These are phyloP conservation scores for Anser brachyrhynchus DNA, from an alignment of 2,113 vertebrate genomes.

Conservation along the genomic window DNA sequence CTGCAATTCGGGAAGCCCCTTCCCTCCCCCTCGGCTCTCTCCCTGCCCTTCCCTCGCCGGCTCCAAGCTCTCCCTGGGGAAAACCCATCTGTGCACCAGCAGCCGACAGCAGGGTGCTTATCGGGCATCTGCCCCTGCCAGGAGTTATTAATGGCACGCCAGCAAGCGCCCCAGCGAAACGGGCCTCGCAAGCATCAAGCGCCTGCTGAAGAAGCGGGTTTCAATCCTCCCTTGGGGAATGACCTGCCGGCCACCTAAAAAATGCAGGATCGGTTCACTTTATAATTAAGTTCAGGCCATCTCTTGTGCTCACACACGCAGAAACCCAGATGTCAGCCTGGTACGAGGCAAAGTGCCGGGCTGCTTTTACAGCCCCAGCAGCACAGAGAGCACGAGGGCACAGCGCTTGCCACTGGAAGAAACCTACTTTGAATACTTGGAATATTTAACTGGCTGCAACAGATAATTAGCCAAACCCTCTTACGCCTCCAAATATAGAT, in stretches of 20 bases:
- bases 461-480: slow-evolving; percentile 67
- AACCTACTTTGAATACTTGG: slow-evolving; percentile 44
- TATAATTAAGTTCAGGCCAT: slow-evolving; percentile 67
- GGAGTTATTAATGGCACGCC: slow-evolving; percentile 46
- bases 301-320: slow-evolving; percentile 35
- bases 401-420: slow-evolving; percentile 35
- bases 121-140: slow-evolving; percentile 53
- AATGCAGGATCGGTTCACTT: slow-evolving; percentile 13
- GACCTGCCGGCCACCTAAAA: slow-evolving; percentile 62
- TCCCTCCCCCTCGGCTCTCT: slow-evolving; percentile 4
- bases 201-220: slow-evolving; percentile 40
- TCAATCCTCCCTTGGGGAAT: slow-evolving; percentile 32
- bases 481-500: slow-evolving; percentile 61
- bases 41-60: slow-evolving; percentile 14
- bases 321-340: slow-evolving; percentile 55
- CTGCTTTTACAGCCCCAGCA: slow-evolving; percentile 23
- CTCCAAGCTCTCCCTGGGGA: slow-evolving; percentile 26
- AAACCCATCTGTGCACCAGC: slow-evolving; percentile 45
- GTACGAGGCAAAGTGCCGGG: not conserved
- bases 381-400: slow-evolving; percentile 2
- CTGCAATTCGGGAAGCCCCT: slow-evolving; percentile 47
- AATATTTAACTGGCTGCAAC: slow-evolving; percentile 62
- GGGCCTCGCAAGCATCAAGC: slow-evolving; percentile 11
- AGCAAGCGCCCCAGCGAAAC: slow-evolving; percentile 42
- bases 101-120: slow-evolving; percentile 10